Conservation (phyloP, 1,140 invertebrate species). For the Drosophila nigrodunni region DNA sequence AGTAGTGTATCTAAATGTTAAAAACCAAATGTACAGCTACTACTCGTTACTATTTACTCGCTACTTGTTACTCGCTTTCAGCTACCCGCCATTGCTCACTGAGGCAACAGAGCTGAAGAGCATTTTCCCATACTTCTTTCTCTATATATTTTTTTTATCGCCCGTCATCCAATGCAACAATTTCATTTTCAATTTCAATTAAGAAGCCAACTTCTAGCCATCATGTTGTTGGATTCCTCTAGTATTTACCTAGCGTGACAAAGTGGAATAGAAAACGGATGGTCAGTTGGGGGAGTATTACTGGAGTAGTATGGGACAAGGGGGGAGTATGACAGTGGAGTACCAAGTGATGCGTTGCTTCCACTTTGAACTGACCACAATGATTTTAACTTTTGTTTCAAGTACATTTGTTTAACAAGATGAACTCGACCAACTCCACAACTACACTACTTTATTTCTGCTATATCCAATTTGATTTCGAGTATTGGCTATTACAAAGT, state of each 20-base stretch:
- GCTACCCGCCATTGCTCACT: constrained; percentile 1
- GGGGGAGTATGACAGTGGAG: neutral
- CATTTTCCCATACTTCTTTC: constrained; percentile 38
- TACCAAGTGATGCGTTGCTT: constrained; percentile 10
- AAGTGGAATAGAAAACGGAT: neutral
- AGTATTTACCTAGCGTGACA: constrained; percentile 1
- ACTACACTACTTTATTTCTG: neutral
- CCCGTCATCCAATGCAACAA: constrained; percentile 47
- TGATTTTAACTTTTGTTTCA: constrained; percentile 12
- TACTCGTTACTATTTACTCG: neutral
- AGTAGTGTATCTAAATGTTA: too few relatives aligned
- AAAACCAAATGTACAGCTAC: too few relatives aligned
- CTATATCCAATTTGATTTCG: constrained; percentile 4
- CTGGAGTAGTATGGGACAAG: neutral
- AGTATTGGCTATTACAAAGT: neutral
- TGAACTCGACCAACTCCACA: neutral
- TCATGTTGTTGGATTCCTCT: constrained; percentile 4
- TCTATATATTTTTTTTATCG: constrained; percentile 23
- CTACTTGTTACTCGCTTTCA: too few relatives aligned
- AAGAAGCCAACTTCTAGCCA: constrained; percentile 46
- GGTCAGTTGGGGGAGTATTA: too few relatives aligned
- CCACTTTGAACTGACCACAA: constrained; percentile 11
- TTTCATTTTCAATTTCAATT: constrained; percentile 79
- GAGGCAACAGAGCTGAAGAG: constrained; percentile 23
- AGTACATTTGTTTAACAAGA: constrained; percentile 17